Conservation (phyloP, 2,797 vertebrate species). For the Benthosema pterotum region DNA sequence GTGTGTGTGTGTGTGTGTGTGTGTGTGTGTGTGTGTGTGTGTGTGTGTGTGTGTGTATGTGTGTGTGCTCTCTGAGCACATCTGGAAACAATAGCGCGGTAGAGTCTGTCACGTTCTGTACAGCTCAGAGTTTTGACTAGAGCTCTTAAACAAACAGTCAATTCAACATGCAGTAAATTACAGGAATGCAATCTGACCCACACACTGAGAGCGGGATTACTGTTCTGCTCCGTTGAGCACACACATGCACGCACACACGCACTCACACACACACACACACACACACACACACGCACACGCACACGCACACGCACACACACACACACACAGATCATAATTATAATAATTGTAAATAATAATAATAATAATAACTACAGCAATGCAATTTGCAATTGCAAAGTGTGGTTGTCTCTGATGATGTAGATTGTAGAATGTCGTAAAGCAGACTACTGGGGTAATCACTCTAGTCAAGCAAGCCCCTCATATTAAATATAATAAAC, state of each 20-base stretch:
- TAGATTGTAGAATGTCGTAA: no score
- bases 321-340: slow-evolving; percentile 8
- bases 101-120: slow-evolving; percentile 77
- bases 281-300: slow-evolving; percentile 21
- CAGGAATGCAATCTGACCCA: slow-evolving; percentile 73
- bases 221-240: neutral
- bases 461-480: no score
- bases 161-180: slow-evolving; percentile 74
- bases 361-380: no score
- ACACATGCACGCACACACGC: slow-evolving; percentile 13
- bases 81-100: slow-evolving; percentile 76
- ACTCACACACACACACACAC: slow-evolving; percentile 19
- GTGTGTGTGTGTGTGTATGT: slow-evolving; percentile 11
- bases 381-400: no score
- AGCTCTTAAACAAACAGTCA: slow-evolving; percentile 80
- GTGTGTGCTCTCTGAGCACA: slow-evolving; percentile 44
- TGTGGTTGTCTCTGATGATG: no score
- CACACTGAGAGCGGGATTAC: slow-evolving; percentile 48
- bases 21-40: neutral
- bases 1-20: slow-evolving; percentile 2
- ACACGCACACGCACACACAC: slow-evolving; percentile 3
- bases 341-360: no score
- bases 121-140: slow-evolving; percentile 68
- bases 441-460: no score
- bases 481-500: no score